These are phyloP conservation scores for Calidris pugnax DNA, from an alignment of 2,113 vertebrate genomes.

Conservation along the genomic window DNA sequence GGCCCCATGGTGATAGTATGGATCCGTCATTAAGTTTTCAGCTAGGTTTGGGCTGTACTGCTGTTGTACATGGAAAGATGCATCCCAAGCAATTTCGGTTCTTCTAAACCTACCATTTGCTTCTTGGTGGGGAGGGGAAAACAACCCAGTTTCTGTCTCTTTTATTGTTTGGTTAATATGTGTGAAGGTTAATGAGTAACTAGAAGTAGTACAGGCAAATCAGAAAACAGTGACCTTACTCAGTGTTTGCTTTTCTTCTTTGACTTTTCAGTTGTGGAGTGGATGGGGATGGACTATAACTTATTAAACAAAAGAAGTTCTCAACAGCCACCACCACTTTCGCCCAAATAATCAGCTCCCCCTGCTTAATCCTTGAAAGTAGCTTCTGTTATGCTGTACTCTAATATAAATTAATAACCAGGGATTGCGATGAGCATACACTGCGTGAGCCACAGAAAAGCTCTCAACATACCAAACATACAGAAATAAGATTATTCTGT, in stretches of 20 bases:
- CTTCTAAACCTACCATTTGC: background rate
- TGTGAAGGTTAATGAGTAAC: constrained; percentile 57
- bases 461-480: background rate
- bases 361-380: background rate
- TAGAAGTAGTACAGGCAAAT: background rate
- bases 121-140: background rate
- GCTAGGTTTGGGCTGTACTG: background rate
- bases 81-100: background rate
- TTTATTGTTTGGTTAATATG: background rate
- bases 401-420: background rate
- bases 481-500: background rate
- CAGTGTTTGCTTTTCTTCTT: constrained; percentile 1
- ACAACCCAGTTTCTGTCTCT: background rate
- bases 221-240: background rate
- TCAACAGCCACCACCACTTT: background rate
- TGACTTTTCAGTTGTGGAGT: background rate
- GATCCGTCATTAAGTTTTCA: background rate
- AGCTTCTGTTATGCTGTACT: background rate
- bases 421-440: background rate
- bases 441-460: background rate
- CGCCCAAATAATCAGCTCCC: background rate
- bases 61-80: background rate
- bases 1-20: rapidly evolving
- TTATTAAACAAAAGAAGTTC: background rate
- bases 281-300: background rate